Evolutionary conservation across 2,113 vertebrate species (phyloP).

Genomic region (Nycticryphes semicollaris): DNA sequence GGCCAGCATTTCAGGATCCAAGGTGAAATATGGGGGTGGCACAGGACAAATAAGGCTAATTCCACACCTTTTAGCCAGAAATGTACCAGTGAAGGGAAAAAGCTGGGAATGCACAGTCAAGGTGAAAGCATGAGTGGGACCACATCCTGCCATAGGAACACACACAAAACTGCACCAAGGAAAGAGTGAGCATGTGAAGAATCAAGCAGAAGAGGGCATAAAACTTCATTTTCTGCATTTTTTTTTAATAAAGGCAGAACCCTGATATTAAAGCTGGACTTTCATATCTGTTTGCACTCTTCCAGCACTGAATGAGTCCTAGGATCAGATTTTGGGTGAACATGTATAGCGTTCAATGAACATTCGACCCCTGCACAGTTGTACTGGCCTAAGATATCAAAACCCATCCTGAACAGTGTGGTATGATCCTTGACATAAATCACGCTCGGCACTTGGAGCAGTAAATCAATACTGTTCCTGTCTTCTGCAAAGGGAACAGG

Average conservation of each 20-base stretch:
- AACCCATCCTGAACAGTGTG: not conserved
- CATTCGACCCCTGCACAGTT: not conserved
- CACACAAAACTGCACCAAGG: not conserved
- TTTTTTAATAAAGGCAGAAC: not conserved
- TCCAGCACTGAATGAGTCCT: not conserved
- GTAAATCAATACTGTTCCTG: conserved; percentile 57
- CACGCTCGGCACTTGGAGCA: conserved; percentile 7
- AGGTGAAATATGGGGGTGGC: not conserved
- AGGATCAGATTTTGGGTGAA: not conserved
- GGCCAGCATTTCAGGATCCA: not conserved
- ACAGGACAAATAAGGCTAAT: not conserved
- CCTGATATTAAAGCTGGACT: not conserved
- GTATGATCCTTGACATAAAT: conserved; percentile 60
- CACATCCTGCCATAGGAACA: not conserved
- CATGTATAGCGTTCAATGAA: not conserved
- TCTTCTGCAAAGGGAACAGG: conserved; percentile 30
- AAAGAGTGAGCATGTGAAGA: not conserved
- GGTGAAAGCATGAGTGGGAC: not conserved
- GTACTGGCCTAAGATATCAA: not conserved
- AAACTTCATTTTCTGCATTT: not conserved
- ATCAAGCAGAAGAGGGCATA: not conserved
- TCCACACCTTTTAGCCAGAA: not conserved
- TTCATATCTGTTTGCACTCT: not conserved
- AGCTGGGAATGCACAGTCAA: not conserved
- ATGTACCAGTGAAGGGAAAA: not conserved